phyloP scores from a whole-genome alignment of 2,888 invertebrate species.

The Heteropelma amictum region DNA sequence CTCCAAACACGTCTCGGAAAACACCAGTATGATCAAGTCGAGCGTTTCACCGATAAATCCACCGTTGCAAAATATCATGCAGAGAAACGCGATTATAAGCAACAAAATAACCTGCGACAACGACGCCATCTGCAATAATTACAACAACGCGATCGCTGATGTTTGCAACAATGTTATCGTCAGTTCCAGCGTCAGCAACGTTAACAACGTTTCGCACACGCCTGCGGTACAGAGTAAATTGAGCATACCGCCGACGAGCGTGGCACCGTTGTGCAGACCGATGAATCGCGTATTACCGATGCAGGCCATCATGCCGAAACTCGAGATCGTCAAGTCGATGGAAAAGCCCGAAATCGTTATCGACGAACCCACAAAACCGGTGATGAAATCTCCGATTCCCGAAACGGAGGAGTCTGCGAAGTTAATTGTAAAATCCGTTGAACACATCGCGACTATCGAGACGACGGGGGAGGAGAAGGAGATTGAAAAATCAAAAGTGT shows the following conservation, averaged over 20 bases:
- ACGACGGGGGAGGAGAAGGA: slow-evolving; percentile 8
- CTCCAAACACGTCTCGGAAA: slow-evolving; percentile 74
- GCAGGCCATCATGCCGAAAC: slow-evolving; percentile 84
- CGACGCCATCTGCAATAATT: slow-evolving; percentile 68
- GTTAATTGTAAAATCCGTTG: not conserved
- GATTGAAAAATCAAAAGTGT: not conserved
- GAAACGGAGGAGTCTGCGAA: slow-evolving; percentile 27
- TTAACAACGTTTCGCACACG: slow-evolving; percentile 52
- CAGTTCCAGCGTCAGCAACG: slow-evolving; percentile 56
- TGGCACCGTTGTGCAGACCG: slow-evolving; percentile 80
- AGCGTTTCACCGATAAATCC: slow-evolving; percentile 72
- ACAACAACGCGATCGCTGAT: slow-evolving; percentile 61
- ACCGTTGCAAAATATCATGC: slow-evolving; percentile 68
- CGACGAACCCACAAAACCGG: slow-evolving; percentile 71
- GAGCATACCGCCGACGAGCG: slow-evolving; percentile 66
- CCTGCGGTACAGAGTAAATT: slow-evolving; percentile 76
- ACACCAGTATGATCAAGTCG: slow-evolving; percentile 75
- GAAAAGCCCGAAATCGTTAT: slow-evolving; percentile 66
- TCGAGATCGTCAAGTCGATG: slow-evolving; percentile 71
- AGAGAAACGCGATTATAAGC: slow-evolving; percentile 67
- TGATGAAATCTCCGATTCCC: slow-evolving; percentile 55
- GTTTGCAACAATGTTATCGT: slow-evolving; percentile 37
- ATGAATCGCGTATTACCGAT: slow-evolving; percentile 89
- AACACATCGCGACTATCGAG: not conserved
- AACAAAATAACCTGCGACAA: slow-evolving; percentile 68